phyloP scores from a whole-genome alignment of 2,113 vertebrate genomes.

The Balaenoptera acutorostrata region DNA sequence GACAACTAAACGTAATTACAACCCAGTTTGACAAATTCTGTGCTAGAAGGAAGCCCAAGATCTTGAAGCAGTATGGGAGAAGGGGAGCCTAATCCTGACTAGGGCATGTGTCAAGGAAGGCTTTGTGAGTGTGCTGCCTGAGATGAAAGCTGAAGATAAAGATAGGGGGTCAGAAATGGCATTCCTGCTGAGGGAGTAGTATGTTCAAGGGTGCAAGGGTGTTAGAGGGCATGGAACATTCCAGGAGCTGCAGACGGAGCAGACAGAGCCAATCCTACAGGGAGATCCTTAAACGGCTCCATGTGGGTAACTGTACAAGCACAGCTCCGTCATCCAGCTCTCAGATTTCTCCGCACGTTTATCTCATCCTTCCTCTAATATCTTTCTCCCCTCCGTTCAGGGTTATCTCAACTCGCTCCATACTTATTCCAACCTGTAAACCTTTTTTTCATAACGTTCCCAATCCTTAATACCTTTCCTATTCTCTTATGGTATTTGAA shows the following conservation, averaged over 20 bases:
- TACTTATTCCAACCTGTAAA: neutral
- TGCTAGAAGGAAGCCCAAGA: neutral
- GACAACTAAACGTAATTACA: neutral
- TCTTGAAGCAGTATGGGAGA: neutral
- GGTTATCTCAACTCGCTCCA: neutral
- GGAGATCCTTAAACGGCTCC: neutral
- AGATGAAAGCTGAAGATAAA: neutral
- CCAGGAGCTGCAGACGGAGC: neutral
- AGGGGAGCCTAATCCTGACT: no score
- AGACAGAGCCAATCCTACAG: rapidly evolving
- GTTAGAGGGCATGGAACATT: neutral
- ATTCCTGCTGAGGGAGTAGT: neutral
- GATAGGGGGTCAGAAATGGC: neutral
- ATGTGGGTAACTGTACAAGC: rapidly evolving
- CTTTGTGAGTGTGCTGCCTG: neutral
- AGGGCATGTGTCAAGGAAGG: neutral
- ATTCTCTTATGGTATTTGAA: neutral
- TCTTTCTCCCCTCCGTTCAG: neutral
- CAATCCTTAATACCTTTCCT: neutral
- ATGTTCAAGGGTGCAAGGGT: neutral
- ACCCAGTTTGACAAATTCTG: neutral
- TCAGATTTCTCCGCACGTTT: neutral
- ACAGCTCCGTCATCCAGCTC: neutral
- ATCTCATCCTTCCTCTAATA: rapidly evolving
- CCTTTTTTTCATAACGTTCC: neutral